phyloP scores from a whole-genome alignment of 2,113 vertebrate genomes.

The Periophthalmus modestus region DNA sequence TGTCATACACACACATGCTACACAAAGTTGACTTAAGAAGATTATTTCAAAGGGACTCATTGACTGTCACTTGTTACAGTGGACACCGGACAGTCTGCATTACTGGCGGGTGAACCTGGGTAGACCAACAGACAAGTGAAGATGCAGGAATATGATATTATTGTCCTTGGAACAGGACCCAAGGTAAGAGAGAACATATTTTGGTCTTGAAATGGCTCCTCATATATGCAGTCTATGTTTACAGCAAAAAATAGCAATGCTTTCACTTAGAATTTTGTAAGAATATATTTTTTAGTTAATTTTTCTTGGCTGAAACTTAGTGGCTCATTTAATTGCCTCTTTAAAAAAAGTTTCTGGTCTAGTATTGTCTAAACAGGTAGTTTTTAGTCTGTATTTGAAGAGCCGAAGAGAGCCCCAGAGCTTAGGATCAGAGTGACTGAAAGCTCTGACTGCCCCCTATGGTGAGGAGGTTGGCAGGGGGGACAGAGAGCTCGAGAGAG shows the following conservation, averaged over 20 bases:
- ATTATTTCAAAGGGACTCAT: conserved; percentile 56
- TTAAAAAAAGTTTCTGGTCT: neutral
- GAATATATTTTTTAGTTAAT: neutral
- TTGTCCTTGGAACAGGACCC: conserved; percentile 90
- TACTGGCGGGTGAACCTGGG: neutral
- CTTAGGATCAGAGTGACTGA: neutral
- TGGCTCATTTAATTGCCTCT: neutral
- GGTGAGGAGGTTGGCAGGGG: neutral
- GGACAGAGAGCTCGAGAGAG: neutral
- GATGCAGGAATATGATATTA: conserved; percentile 90
- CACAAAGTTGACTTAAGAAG: conserved; percentile 47
- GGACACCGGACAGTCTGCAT: neutral
- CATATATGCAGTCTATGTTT: too few species aligned
- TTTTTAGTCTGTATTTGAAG: neutral
- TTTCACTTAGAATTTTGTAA: neutral
- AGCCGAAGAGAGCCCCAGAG: neutral
- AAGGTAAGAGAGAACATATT: conserved; percentile 81
- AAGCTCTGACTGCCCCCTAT: neutral
- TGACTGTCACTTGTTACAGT: conserved; percentile 44
- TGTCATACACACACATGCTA: conserved; percentile 9
- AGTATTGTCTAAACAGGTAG: neutral
- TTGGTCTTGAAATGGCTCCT: neutral
- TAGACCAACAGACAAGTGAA: conserved; percentile 7
- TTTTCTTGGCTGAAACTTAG: neutral
- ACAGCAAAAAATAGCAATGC: neutral